Evolutionary conservation across 2,113 vertebrate genomes (phyloP).

Genomic region (Atractosteus spatula): DNA sequence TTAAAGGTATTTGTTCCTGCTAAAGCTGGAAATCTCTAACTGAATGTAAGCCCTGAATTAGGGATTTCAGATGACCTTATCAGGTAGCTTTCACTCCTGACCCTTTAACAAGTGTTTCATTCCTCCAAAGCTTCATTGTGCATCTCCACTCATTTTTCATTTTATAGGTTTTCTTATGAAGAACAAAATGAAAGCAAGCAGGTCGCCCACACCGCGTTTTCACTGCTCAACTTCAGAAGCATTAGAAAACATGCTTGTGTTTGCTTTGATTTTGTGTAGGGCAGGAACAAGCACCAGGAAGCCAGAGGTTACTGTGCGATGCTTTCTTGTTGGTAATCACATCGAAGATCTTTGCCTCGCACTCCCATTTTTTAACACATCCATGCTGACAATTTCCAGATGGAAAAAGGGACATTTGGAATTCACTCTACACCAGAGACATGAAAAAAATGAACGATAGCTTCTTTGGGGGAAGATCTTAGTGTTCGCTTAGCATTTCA

Average conservation of each 20-base stretch:
- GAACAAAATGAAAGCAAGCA: conserved; percentile 67
- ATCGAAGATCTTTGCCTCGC: conserved; percentile 60
- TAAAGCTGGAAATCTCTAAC: no score
- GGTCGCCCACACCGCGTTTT: conserved; percentile 56
- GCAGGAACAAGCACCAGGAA: conserved; percentile 52
- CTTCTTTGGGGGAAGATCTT: not conserved
- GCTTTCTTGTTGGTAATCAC: conserved; percentile 70
- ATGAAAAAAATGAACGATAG: not conserved
- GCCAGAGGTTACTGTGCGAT: conserved; percentile 60
- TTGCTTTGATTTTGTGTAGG: conserved; percentile 73
- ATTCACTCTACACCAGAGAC: not conserved
- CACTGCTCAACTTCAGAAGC: conserved; percentile 65
- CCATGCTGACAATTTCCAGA: conserved; percentile 57
- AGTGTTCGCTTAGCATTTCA: not conserved
- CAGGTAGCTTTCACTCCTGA: conserved; percentile 61
- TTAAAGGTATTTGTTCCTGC: no score
- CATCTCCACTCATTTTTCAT: conserved; percentile 63
- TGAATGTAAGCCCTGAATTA: conserved; percentile 69
- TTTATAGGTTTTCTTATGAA: conserved; percentile 69
- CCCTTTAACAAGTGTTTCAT: conserved; percentile 60
- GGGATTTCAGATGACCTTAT: conserved; percentile 68
- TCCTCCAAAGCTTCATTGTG: conserved; percentile 48
- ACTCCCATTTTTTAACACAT: conserved; percentile 42
- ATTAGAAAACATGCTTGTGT: conserved; percentile 52
- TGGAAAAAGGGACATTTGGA: conserved; percentile 18